Evolutionary conservation across 2,797 vertebrate species (phyloP).

Genomic region (Threskiornis aethiopicus): DNA sequence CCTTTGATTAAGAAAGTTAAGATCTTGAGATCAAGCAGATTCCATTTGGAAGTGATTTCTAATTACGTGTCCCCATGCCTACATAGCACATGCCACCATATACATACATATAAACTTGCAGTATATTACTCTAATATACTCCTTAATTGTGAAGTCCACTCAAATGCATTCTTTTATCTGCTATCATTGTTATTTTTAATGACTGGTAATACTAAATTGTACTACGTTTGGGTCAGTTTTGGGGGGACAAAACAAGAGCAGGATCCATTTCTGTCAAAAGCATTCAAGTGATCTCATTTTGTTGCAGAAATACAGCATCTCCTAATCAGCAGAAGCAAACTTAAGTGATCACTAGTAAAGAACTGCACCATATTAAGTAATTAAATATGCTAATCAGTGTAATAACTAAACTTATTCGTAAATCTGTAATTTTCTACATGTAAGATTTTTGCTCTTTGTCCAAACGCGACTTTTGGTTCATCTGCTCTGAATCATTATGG

Average conservation of each 20-base stretch:
- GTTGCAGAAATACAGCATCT: neutral
- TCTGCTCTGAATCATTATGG: neutral
- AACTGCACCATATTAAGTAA: neutral
- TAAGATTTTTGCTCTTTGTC: neutral
- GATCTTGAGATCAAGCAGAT: neutral
- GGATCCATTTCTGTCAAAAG: neutral
- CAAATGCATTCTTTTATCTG: neutral
- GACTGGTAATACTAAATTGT: neutral
- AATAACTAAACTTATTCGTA: neutral
- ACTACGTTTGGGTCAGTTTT: neutral
- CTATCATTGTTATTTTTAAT: neutral
- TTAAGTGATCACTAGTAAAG: neutral
- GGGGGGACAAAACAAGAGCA: neutral
- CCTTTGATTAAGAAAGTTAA: neutral
- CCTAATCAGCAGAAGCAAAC: neutral
- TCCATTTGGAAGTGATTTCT: neutral
- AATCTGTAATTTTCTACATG: neutral
- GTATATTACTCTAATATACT: neutral
- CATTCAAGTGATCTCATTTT: neutral
- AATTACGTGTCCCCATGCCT: neutral
- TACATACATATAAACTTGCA: neutral
- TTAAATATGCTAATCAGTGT: neutral
- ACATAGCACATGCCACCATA: neutral
- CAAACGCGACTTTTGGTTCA: neutral
- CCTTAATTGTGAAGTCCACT: neutral